Conservation (phyloP, 1,140 invertebrate species). For the Drosophila orena region DNA sequence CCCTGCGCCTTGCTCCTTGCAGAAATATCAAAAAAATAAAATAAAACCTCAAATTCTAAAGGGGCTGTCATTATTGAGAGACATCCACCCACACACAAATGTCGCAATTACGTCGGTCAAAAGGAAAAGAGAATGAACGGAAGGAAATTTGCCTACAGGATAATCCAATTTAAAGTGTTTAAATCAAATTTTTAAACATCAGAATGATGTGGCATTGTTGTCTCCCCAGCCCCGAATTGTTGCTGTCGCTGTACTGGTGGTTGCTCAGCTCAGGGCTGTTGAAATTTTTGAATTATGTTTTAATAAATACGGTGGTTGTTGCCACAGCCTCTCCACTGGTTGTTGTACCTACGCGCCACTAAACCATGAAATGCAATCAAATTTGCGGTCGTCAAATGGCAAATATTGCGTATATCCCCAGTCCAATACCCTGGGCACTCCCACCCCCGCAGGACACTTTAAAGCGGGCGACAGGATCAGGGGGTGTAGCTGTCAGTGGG, state of each 20-base stretch:
- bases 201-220: conserved; percentile 70
- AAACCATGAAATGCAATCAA: conserved; percentile 84
- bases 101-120: conserved; percentile 80
- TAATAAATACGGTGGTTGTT: conserved; percentile 71
- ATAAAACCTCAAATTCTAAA: conserved; percentile 39
- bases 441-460: conserved; percentile 49
- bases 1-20: not conserved
- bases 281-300: conserved; percentile 84
- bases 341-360: conserved; percentile 78
- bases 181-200: conserved; percentile 83
- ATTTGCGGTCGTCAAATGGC: conserved; percentile 84
- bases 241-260: conserved; percentile 19
- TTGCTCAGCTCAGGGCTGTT: conserved; percentile 38
- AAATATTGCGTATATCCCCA: conserved; percentile 68
- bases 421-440: not conserved
- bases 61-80: conserved; percentile 72
- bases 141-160: conserved; percentile 78
- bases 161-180: conserved; percentile 85
- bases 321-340: conserved; percentile 16
- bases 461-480: conserved; percentile 36
- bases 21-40: not conserved
- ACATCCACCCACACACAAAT: conserved; percentile 65
- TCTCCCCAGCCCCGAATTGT: conserved; percentile 8
- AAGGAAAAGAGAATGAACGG: conserved; percentile 35
- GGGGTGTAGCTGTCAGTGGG: conserved; percentile 65